These are phyloP conservation scores for Synanthedon formicaeformis DNA, from an alignment of 2,888 invertebrate species.

Conservation along the genomic window DNA sequence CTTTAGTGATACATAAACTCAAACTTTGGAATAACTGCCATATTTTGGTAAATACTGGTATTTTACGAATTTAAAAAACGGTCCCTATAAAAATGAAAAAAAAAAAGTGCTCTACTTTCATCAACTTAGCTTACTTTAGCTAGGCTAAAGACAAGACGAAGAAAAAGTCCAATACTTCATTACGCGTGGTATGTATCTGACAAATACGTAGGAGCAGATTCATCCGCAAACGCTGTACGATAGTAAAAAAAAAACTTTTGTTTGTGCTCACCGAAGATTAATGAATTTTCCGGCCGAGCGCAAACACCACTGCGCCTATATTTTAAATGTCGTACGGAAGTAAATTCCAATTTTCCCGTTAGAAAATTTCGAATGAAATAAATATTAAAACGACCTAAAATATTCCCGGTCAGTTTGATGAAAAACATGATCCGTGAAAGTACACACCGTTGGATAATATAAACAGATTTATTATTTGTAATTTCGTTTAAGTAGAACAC, in stretches of 20 bases:
- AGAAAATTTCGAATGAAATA: background rate
- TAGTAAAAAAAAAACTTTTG: background rate
- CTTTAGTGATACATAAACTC: too few species aligned
- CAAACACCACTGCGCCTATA: background rate
- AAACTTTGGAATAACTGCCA: too few species aligned
- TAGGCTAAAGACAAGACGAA: too few species aligned
- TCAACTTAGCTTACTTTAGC: too few species aligned
- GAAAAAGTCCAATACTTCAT: background rate
- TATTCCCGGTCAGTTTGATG: conserved; percentile 15
- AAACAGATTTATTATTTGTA: conserved; percentile 41
- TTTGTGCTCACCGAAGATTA: background rate
- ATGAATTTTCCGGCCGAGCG: background rate
- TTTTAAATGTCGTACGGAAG: background rate
- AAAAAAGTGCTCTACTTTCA: too few species aligned
- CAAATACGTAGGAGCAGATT: background rate
- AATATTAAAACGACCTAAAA: conserved; percentile 4
- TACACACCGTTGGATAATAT: conserved; percentile 33
- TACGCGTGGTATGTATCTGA: background rate
- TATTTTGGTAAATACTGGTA: too few species aligned
- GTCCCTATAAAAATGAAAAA: too few species aligned
- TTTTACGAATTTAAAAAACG: too few species aligned
- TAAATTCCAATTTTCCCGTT: background rate
- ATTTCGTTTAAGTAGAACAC: conserved; percentile 21
- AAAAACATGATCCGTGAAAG: conserved; percentile 17
- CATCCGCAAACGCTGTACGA: background rate